Base-by-base conservation (phyloP, 2,113 vertebrate species). In the Hemicordylus capensis region DNA sequence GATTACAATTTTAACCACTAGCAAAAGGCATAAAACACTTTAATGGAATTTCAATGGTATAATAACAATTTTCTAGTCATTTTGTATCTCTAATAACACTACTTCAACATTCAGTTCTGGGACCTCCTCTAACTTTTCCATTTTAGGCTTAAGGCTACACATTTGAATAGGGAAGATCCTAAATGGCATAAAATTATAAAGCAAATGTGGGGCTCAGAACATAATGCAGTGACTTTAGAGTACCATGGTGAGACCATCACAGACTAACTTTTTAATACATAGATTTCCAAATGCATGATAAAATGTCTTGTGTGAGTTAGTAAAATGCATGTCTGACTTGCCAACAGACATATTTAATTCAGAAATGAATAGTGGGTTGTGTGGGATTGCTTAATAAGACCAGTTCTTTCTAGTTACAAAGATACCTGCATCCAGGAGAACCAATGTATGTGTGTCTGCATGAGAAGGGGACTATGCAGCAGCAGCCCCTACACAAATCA, bases 181-280 rank as follows among this genome's bases (percentile, higher is more conserved):
- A 93, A 91, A 86, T 88, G 87, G 76, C 90, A 87, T 85, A 80
- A 90, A 83, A 91, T 91, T 92, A 88, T 89, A 94, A 90, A 85
- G 81, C 79, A 90, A 89, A 90, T 81, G 86, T 85, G 66, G 9
- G 0, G 81, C 92, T 94, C 88, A 92, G 83, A 92, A 81, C 80
- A 89, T 87, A 88, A 89, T 77, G 73, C 82, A 74, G 76, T 79
- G 85, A 88, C 82, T 92, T 90, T 77, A 89, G 42, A 44, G 83
- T 80, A 90, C 87, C 79, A 66, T 84, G 67, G 84, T 88, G 87
- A 67, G 85, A 56, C 4, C 37, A 6, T 70, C 54, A 9, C 34
- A 69, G 24, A 56, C 69, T 81, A 39, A 39, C 6, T 31, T 37
- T 80, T 77, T 34, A 14, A 54, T 39, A 42, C 24, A 14, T 24